These are phyloP conservation scores for Antheraea mylitta DNA, from an alignment of 1,140 invertebrate species.

Conservation along the genomic window DNA sequence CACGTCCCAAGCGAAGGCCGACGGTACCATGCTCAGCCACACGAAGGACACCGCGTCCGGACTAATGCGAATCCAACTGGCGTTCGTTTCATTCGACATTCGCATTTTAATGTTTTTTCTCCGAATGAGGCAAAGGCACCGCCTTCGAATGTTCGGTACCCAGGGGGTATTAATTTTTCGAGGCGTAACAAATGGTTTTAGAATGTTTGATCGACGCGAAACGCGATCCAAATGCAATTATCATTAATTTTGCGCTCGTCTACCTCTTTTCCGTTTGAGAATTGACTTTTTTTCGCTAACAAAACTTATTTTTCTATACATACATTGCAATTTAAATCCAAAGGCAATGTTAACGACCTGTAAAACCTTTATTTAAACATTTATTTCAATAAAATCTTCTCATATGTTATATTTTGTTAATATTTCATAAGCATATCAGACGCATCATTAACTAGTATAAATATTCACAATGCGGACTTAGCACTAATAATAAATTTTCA, in stretches of 20 bases:
- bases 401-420: too few species aligned
- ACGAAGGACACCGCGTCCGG: slow-evolving; percentile 38
- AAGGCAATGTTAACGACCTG: not conserved
- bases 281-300: not conserved
- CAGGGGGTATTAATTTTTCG: slow-evolving; percentile 22
- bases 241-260: slow-evolving; percentile 6
- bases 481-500: too few species aligned
- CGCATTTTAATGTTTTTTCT: slow-evolving; percentile 33
- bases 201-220: slow-evolving; percentile 9
- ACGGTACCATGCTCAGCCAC: slow-evolving; percentile 30
- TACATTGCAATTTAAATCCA: too few species aligned
- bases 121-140: slow-evolving; percentile 25
- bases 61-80: slow-evolving; percentile 14
- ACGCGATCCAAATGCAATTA: slow-evolving; percentile 16
- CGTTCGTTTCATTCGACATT: slow-evolving; percentile 16
- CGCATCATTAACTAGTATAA: too few species aligned
- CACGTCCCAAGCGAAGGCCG: slow-evolving; percentile 60
- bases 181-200: slow-evolving; percentile 15
- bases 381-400: too few species aligned
- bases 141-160: slow-evolving; percentile 21
- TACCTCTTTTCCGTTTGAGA: not conserved
- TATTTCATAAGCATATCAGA: too few species aligned
- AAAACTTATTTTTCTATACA: too few species aligned
- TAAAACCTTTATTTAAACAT: too few species aligned
- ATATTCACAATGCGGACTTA: too few species aligned